Evolutionary conservation across 1,140 invertebrate species (phyloP), one percentile per base, ranked within the genome.

Genomic region (Linepithema humile): DNA sequence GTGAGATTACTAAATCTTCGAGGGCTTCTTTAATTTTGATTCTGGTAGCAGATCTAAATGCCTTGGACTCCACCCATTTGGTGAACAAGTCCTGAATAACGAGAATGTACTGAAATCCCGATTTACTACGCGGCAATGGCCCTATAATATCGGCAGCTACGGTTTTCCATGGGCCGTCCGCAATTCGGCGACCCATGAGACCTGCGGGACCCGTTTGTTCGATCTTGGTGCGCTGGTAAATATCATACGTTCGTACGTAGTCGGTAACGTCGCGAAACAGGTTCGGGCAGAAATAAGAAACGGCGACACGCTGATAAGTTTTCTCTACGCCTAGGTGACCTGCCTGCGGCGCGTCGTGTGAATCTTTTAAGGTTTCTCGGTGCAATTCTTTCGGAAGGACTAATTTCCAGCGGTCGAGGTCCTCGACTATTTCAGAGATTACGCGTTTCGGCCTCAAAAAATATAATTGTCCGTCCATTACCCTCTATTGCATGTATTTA

Each of bases 361-460:
- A n/a, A 1, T 40, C 35, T 2, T 2, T 3, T 0, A 64, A 3
- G n/a, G 60, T n/a, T 3, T 23, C 60, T 0, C 0, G 2, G 0
- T 35, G 60, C 0, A 40, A 23, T 20, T 64, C 35, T 0, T 1
- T 1, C 32, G 60, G 35, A 0, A 64, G 23, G 0, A 64, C 35
- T 4, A 64, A 3, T 2, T 64, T 64, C 60, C 60, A 64, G 0
- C 60, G 60, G 5, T 64, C 60, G 1, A 64, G 12, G 12, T 64
- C 35, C 2, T 64, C 60, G 0, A 64, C 60, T 1, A 64, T 23
- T 3, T 38, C 60, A 1, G 60, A 64, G 0, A 64, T 20, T 0
- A 64, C 10, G 0, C 7, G 17, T 4, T 9, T 12, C 2, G 35
- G 60, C 3, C 60, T 7, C 7, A 64, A 20, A 10, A 40, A 43